A percentile compares a stretch with the other conserved stretches of the same genome.
These are phyloP conservation scores for Cancer borealis DNA, from an alignment of 2,888 invertebrate species.

Conservation along the genomic window DNA sequence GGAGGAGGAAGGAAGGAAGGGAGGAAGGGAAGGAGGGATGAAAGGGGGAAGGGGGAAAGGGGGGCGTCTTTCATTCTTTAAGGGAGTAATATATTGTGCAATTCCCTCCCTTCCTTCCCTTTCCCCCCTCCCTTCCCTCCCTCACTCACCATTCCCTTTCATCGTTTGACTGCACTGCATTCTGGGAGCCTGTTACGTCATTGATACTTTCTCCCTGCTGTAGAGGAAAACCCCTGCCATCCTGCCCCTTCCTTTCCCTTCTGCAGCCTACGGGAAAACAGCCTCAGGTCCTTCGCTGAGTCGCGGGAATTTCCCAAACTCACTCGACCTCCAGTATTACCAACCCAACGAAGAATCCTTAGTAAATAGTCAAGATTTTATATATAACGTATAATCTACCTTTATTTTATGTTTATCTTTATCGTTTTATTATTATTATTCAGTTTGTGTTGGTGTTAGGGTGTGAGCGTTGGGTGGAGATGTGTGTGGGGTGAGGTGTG, in stretches of 20 bases:
- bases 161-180: background rate
- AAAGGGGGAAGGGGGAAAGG: background rate
- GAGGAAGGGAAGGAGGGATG: background rate
- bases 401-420: background rate
- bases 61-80: slow-evolving; percentile 27
- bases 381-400: background rate
- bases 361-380: background rate
- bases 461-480: background rate
- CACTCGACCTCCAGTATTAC: slow-evolving; percentile 6
- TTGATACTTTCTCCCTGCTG: background rate
- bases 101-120: background rate
- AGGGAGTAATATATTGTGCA: slow-evolving; percentile 25
- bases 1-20: background rate
- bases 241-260: background rate
- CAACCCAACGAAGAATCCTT: background rate
- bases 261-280: slow-evolving; percentile 3
- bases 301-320: slow-evolving; percentile 25
- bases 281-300: background rate
- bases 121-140: background rate
- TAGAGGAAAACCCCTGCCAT: background rate
- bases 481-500: background rate
- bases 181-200: background rate
- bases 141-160: background rate
- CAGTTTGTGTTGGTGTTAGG: background rate
- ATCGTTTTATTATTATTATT: background rate